A percentile compares a stretch with the other conserved stretches of the same genome.
Conservation (phyloP, 2,113 vertebrate genomes). For the Syngnathus scovelli region DNA sequence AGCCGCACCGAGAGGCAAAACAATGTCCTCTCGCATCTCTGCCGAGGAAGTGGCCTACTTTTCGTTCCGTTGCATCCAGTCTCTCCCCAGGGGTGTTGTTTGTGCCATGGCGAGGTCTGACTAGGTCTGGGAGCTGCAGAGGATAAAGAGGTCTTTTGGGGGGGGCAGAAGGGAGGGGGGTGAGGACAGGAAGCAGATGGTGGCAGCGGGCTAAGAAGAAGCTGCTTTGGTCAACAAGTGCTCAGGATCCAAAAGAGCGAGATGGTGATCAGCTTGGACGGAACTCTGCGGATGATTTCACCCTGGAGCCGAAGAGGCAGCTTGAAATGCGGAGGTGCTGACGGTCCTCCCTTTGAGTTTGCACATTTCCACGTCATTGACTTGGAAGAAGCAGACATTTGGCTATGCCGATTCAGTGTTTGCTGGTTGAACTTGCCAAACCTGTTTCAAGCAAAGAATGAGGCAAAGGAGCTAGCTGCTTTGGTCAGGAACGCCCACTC, state of each 20-base stretch:
- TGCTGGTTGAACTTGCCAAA: not conserved
- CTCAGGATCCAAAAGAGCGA: not conserved
- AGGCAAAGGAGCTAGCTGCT: not conserved
- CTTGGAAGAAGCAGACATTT: not conserved
- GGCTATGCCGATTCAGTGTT: not conserved
- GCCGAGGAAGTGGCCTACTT: not conserved
- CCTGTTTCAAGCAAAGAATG: not conserved
- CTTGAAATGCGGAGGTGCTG: too few species aligned
- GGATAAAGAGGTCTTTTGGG: conserved; percentile 4
- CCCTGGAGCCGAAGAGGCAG: too few species aligned
- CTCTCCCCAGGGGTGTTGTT: not conserved
- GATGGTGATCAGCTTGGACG: too few species aligned
- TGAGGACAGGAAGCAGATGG: not conserved
- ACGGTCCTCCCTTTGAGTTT: too few species aligned
- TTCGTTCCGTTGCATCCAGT: not conserved
- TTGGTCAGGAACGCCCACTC: not conserved
- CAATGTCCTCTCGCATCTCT: not conserved
- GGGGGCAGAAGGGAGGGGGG: not conserved
- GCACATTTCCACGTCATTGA: not conserved
- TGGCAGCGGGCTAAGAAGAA: not conserved
- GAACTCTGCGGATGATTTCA: too few species aligned
- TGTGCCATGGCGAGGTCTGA: not conserved
- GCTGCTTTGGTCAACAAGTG: not conserved
- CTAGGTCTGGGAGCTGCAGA: not conserved
- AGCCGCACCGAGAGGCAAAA: not conserved